Evolutionary conservation across 1,140 invertebrate genomes (phyloP).

Genomic region (Macrostomum lignano): DNA sequence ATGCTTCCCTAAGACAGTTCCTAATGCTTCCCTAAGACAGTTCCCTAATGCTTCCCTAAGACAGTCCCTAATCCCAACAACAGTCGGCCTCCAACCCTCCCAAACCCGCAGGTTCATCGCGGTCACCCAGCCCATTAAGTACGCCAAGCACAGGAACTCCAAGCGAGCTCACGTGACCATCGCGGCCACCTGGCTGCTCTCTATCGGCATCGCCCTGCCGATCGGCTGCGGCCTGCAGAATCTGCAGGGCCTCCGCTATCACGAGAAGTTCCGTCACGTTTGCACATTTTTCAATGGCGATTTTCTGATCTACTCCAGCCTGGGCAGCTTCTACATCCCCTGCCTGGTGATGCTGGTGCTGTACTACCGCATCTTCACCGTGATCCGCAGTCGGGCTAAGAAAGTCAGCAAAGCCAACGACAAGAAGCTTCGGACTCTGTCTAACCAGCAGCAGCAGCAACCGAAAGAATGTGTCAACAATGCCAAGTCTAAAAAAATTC

Average conservation of each 20-base stretch:
- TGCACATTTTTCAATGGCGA: slow-evolving; percentile 81
- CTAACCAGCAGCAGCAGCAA: too few relatives aligned
- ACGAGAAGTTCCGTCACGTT: slow-evolving; percentile 10
- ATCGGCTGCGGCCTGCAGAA: slow-evolving; percentile 61
- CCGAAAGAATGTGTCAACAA: too few relatives aligned
- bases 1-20: too few relatives aligned
- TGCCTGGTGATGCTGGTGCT: slow-evolving; percentile 7
- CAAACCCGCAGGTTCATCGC: slow-evolving; percentile 93
- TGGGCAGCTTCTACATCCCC: slow-evolving; percentile 7
- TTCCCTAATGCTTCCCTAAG: too few relatives aligned
- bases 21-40: too few relatives aligned
- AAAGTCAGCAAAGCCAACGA: too few relatives aligned
- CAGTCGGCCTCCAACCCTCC: too few relatives aligned
- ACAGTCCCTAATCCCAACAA: too few relatives aligned
- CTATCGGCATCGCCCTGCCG: slow-evolving; percentile 64
- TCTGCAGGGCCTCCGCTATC: slow-evolving; percentile 14
- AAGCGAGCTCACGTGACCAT: slow-evolving; percentile 65
- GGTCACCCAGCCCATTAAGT: slow-evolving; percentile 80
- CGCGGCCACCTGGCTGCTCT: slow-evolving; percentile 64
- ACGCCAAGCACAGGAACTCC: slow-evolving; percentile 83
- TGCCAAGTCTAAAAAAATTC: too few relatives aligned
- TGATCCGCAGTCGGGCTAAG: slow-evolving; percentile 3
- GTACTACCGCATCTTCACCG: slow-evolving; percentile 7
- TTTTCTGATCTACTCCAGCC: slow-evolving; percentile 37
- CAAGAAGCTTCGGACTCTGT: too few relatives aligned